These are phyloP conservation scores for Piprites chloris DNA, from an alignment of 2,113 vertebrate genomes.

Conservation along the genomic window DNA sequence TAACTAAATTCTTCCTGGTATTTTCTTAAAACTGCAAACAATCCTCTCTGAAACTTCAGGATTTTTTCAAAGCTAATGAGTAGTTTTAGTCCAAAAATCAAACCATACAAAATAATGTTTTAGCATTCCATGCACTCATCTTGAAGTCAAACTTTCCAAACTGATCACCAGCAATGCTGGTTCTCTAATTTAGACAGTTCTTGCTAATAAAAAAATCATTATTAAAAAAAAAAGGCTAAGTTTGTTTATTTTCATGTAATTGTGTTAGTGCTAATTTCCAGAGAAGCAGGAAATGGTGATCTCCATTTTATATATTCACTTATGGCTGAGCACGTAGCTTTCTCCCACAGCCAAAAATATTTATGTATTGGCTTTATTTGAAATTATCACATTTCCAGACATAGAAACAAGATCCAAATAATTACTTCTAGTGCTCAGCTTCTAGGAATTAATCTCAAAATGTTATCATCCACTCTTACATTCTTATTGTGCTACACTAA, in stretches of 20 bases:
- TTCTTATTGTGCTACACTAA: background rate
- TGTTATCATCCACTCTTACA: background rate
- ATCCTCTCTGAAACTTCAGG: background rate
- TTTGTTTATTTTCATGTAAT: background rate
- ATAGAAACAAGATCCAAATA: background rate
- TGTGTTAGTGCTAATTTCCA: background rate
- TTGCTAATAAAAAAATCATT: background rate
- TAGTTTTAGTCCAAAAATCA: background rate
- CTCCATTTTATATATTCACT: background rate
- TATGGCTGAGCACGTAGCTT: fast-evolving
- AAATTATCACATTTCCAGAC: background rate
- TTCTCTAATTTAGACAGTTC: background rate
- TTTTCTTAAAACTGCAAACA: background rate
- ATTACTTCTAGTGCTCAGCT: background rate
- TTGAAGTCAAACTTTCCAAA: background rate
- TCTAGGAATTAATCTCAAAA: background rate
- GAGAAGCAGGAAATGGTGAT: background rate
- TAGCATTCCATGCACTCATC: background rate
- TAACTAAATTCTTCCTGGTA: background rate
- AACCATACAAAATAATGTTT: background rate
- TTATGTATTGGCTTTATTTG: background rate
- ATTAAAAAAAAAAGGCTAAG: background rate
- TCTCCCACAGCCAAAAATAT: background rate
- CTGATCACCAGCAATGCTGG: background rate
- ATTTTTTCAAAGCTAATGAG: background rate